A percentile compares a stretch with the other conserved stretches of the same genome.
Conservation (phyloP, 1,140 invertebrate species). For the Calliopsis andreniformis region DNA sequence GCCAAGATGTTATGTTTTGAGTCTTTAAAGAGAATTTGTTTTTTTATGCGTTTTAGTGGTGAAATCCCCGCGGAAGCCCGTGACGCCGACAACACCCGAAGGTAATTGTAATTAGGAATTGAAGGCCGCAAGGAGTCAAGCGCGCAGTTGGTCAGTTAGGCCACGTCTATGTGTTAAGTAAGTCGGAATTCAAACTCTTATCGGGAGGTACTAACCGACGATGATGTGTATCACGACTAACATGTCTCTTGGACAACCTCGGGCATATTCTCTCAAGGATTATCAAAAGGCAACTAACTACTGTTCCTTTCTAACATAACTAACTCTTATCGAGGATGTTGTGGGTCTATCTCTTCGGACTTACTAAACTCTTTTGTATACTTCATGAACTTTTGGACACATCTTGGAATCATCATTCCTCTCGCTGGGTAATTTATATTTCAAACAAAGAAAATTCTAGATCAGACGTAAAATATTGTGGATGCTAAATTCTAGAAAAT, state of each 20-base stretch:
- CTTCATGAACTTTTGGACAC: neutral
- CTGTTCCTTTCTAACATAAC: constrained; percentile 13
- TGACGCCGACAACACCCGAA: constrained; percentile 81
- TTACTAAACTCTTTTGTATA: constrained; percentile 38
- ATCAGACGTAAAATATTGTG: too few relatives aligned
- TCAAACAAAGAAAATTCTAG: too few relatives aligned
- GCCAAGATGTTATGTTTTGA: neutral
- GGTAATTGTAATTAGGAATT: constrained; percentile 83
- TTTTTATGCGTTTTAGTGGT: constrained; percentile 82
- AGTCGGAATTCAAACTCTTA: constrained; percentile 80
- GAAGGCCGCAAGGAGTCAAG: constrained; percentile 80
- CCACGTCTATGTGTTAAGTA: constrained; percentile 81
- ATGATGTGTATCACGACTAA: constrained; percentile 57
- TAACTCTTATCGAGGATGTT: constrained; percentile 6
- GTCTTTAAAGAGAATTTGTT: constrained; percentile 61
- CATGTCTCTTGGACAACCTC: constrained; percentile 48
- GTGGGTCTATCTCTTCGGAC: constrained; percentile 30
- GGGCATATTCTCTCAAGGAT: constrained; percentile 34
- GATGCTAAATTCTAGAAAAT: too few relatives aligned
- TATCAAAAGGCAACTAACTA: constrained; percentile 45
- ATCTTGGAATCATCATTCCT: constrained; percentile 1
- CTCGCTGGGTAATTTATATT: too few relatives aligned
- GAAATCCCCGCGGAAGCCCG: constrained; percentile 80
- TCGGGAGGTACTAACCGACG: constrained; percentile 75
- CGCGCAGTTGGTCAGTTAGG: constrained; percentile 80